A percentile compares a stretch with the other conserved stretches of the same genome.
phyloP scores from a whole-genome alignment of 2,113 vertebrate genomes.

The Amphiprion ocellaris region DNA sequence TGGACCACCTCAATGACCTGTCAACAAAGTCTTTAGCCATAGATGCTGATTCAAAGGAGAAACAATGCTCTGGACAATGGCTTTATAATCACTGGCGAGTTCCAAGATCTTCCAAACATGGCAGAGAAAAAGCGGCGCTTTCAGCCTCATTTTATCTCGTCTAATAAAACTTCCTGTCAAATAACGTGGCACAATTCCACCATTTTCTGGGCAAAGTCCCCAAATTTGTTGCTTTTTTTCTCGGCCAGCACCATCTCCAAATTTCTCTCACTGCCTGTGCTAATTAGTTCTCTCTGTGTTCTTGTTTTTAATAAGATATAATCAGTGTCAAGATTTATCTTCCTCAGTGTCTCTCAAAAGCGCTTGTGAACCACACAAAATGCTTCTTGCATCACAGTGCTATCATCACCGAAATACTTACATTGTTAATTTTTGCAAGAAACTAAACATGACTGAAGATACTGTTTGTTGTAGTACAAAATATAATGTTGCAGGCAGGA shows the following conservation, averaged over 20 bases:
- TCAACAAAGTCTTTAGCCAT: constrained; percentile 64
- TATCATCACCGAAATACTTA: constrained; percentile 7
- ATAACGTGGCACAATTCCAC: not conserved
- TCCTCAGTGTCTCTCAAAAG: not conserved
- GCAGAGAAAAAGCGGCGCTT: not conserved
- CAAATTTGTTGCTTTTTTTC: not conserved
- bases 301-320: constrained; percentile 5
- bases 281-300: constrained; percentile 16
- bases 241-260: not conserved
- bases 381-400: not conserved
- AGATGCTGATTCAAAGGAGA: constrained; percentile 58
- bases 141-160: constrained; percentile 5
- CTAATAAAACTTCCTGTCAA: constrained; percentile 9
- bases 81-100: constrained; percentile 44
- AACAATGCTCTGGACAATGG: constrained; percentile 54
- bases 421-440: not conserved
- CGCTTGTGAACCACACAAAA: constrained; percentile 8
- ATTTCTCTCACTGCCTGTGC: not conserved
- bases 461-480: constrained; percentile 4
- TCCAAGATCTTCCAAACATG: constrained; percentile 25
- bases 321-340: constrained; percentile 14
- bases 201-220: not conserved
- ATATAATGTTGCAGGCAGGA: not conserved
- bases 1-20: constrained; percentile 77
- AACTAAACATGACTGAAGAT: not conserved